Percentiles rank a stretch among this genome's conserved stretches.
Evolutionary conservation across 2,797 vertebrate species (phyloP).

Genomic region (Podargus strigoides): DNA sequence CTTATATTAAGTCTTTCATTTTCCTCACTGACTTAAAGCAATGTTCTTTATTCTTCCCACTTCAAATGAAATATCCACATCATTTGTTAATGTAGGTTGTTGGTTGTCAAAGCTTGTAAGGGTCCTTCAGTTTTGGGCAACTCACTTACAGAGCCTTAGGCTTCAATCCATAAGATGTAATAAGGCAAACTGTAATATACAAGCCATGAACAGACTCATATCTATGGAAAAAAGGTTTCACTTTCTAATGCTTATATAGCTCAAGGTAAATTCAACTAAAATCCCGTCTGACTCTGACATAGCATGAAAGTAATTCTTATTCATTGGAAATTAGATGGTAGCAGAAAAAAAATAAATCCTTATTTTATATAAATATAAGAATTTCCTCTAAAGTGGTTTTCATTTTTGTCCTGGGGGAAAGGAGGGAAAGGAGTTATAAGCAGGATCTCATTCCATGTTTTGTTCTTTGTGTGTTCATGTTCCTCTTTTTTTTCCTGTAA

Average conservation of each 20-base stretch:
- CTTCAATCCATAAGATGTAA: conserved; percentile 44
- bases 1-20: conserved; percentile 59
- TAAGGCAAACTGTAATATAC: conserved; percentile 46
- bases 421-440: background rate
- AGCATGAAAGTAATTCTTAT: conserved; percentile 76
- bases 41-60: conserved; percentile 53
- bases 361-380: conserved; percentile 65
- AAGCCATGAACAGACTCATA: conserved; percentile 23
- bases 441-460: background rate
- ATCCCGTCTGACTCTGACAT: conserved; percentile 63
- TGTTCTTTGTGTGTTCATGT: background rate
- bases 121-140: conserved; percentile 46
- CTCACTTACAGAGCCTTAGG: conserved; percentile 41
- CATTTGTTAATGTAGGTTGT: conserved; percentile 61
- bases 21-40: conserved; percentile 46
- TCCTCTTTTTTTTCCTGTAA: background rate
- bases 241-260: conserved; percentile 64
- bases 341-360: conserved; percentile 49
- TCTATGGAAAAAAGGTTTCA: conserved; percentile 47
- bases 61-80: conserved; percentile 65
- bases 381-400: conserved; percentile 40
- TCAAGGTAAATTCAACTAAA: conserved; percentile 61
- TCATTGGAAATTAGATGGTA: conserved; percentile 78
- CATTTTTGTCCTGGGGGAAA: background rate
- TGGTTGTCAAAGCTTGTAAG: conserved; percentile 47